Evolutionary conservation across 2,113 vertebrate species (phyloP), one percentile per base, ranked within the genome.

Genomic region (Acrocephalus kingi): DNA sequence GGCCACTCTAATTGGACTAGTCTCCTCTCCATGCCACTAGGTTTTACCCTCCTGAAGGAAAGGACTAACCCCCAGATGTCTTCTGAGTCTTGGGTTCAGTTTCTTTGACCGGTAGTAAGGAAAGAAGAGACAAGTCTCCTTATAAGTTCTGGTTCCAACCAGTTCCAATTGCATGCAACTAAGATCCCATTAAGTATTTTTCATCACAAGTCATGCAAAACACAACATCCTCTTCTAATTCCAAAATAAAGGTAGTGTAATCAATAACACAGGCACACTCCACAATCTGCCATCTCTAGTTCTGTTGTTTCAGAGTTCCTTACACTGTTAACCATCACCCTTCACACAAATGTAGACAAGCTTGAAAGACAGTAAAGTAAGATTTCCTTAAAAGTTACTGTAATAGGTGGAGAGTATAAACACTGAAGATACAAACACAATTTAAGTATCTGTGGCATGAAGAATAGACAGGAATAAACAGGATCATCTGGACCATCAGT

Each of bases 311-410:
- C 16, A 31, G n/a, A 77, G 19, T 13, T 84, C 73, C 22, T 66
- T 67, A 41, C 0, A 1, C n/a, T 0, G 0, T 23, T 67, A 46
- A 82, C 17, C 13, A 68, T 16, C 18, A 79, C 18, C 23, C 43
- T 33, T 39, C 43, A 71, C 23, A 59, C 14, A 72, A 39, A 55
- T 17, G 25, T 1, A 85, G 19, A 55, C 10, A 68, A 63, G 18
- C 35, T 7, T 51, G 25, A 87, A 84, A 27, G 16, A 90, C 1
- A 27, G 11, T 16, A 14, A 78, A 72, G 5, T 20, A 62, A 74
- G 27, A 39, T 68, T 88, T 76, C 49, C 33, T 61, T 52, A 48
- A 25, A n/a, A 82, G 85, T 18, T 61, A 85, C 62, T 55, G 16
- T 35, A 74, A 58, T 1, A 82, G 7, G 54, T 7, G 3, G 33